Conservation (phyloP, 2,113 vertebrate species). For the Chamaetylas fuelleborni region DNA sequence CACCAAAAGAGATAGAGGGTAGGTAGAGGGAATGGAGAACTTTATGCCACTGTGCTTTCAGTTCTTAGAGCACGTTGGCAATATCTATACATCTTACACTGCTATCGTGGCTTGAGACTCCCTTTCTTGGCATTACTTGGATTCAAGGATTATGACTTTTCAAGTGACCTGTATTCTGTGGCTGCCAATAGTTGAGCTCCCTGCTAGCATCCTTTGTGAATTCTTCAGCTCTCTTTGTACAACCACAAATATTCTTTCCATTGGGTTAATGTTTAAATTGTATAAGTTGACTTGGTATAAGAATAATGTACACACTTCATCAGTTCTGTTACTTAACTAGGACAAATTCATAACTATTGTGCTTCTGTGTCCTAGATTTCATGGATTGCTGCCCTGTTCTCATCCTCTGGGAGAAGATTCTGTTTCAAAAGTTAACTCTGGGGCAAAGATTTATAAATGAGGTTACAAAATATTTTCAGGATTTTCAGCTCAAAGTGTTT, state of each 20-base stretch:
- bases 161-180: neutral
- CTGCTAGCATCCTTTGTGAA: neutral
- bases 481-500: neutral
- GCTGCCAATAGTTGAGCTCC: neutral
- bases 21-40: neutral
- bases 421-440: slow-evolving; percentile 30
- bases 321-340: slow-evolving; percentile 11
- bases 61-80: neutral
- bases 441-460: slow-evolving; percentile 15
- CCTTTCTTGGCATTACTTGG: neutral
- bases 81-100: neutral
- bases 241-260: neutral
- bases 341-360: neutral
- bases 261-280: neutral
- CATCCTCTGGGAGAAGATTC: slow-evolving; percentile 9
- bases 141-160: neutral
- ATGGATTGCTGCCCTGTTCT: neutral
- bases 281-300: neutral
- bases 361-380: slow-evolving; percentile 23
- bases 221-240: neutral
- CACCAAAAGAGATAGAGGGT: neutral
- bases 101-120: neutral
- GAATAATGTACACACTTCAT: neutral
- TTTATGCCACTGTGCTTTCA: neutral
- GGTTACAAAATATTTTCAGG: neutral